These are phyloP conservation scores for Scaptomyza polygonia DNA, from an alignment of 2,888 invertebrate genomes.

Conservation along the genomic window DNA sequence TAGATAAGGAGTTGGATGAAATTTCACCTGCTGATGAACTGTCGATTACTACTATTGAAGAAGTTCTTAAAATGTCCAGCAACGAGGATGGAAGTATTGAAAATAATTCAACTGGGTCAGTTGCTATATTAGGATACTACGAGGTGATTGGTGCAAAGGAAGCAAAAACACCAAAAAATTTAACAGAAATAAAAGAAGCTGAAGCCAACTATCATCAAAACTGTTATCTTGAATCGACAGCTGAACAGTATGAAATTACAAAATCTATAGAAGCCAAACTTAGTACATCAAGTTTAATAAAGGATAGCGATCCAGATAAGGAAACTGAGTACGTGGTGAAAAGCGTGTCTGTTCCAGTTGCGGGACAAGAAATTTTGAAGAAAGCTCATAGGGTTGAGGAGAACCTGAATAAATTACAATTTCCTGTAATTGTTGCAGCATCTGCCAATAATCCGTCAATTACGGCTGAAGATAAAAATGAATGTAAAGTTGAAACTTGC, in stretches of 20 bases:
- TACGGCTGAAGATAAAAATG: neutral
- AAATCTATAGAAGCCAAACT: neutral
- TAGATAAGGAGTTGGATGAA: neutral
- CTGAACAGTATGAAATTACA: neutral
- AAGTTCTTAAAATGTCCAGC: neutral
- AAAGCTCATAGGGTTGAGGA: neutral
- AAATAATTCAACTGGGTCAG: neutral
- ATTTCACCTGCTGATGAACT: constrained; percentile 2
- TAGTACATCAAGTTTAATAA: neutral
- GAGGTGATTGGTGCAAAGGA: neutral
- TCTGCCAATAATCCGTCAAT: neutral
- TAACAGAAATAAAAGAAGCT: neutral
- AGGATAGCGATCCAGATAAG: neutral
- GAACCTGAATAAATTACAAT: neutral
- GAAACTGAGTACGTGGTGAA: neutral
- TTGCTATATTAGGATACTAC: neutral
- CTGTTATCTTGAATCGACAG: neutral
- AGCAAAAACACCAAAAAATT: neutral
- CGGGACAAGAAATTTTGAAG: neutral
- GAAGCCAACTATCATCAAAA: neutral
- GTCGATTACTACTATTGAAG: neutral
- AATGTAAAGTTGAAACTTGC: neutral
- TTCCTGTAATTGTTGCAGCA: constrained; percentile 2
- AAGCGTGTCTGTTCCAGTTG: neutral
- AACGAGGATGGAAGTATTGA: neutral